Conservation (phyloP, 1,140 invertebrate genomes). For the Anastrepha ludens region DNA sequence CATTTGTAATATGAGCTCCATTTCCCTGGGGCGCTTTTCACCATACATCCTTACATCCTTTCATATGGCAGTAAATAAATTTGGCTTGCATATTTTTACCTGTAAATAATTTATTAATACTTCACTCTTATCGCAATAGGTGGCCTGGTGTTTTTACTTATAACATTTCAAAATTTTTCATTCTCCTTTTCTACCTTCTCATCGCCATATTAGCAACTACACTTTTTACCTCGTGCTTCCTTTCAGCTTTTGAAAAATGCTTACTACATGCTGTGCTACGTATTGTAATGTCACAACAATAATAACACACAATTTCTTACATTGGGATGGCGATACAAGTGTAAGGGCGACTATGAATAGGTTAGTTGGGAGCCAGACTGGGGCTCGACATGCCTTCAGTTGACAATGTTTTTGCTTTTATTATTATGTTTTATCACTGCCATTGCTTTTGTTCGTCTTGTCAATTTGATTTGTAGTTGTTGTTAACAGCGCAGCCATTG, state of each 20-base stretch:
- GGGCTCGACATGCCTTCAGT: not conserved
- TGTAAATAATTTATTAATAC: too few species aligned
- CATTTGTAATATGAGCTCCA: too few species aligned
- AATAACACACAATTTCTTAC: too few species aligned
- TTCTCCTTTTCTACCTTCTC: not conserved
- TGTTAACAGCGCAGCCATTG: not conserved
- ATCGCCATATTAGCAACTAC: not conserved
- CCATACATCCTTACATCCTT: too few species aligned
- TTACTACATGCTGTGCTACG: not conserved
- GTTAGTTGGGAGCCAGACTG: not conserved
- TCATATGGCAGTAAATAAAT: too few species aligned
- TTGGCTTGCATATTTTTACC: too few species aligned
- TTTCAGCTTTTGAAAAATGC: not conserved
- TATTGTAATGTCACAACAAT: not conserved
- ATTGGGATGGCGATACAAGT: not conserved
- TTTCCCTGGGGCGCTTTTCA: too few species aligned
- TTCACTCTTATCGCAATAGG: too few species aligned
- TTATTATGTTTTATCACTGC: not conserved
- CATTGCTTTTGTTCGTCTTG: not conserved
- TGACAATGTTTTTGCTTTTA: slow-evolving; percentile 1
- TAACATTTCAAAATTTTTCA: not conserved
- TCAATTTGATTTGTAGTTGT: not conserved
- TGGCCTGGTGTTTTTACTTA: too few species aligned
- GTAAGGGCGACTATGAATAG: not conserved
- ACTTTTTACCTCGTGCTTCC: not conserved